A percentile compares a stretch with the other conserved stretches of the same genome.
Conservation (phyloP, 2,888 invertebrate species). For the Physocephala rufipes region DNA sequence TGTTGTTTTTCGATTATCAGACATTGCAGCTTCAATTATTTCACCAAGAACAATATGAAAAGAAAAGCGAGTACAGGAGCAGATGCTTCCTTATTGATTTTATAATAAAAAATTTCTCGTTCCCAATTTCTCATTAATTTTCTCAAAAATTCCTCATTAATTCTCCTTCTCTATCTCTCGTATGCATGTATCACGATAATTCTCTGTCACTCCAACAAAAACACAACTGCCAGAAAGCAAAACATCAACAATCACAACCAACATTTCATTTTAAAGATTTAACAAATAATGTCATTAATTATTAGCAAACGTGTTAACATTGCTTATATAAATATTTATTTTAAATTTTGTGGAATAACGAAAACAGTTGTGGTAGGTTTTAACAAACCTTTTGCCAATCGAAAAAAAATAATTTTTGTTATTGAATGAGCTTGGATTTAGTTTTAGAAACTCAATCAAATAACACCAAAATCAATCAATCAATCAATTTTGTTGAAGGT, state of each 20-base stretch:
- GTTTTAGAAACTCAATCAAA: no score
- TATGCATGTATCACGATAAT: neutral
- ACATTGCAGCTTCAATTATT: neutral
- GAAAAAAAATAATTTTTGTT: neutral
- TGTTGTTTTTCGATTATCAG: neutral
- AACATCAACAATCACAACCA: no score
- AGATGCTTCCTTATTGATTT: no score
- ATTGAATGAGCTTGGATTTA: no score
- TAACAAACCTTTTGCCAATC: neutral
- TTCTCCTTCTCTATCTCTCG: neutral
- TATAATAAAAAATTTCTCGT: no score
- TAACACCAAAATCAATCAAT: no score
- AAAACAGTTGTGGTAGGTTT: neutral
- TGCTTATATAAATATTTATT: slow-evolving; percentile 22
- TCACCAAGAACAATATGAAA: neutral
- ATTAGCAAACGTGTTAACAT: slow-evolving; percentile 31
- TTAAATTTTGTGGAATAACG: slow-evolving; percentile 21
- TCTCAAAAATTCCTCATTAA: neutral
- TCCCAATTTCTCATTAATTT: neutral
- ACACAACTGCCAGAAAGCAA: neutral
- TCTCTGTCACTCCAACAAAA: neutral
- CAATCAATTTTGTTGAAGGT: neutral
- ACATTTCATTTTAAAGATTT: neutral
- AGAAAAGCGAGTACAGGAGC: no score
- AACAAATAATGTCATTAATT: slow-evolving; percentile 34